A percentile compares a stretch with the other conserved stretches of the same genome.
These are phyloP conservation scores for Uropsilus gracilis DNA, from an alignment of 2,113 vertebrate genomes.

Conservation along the genomic window DNA sequence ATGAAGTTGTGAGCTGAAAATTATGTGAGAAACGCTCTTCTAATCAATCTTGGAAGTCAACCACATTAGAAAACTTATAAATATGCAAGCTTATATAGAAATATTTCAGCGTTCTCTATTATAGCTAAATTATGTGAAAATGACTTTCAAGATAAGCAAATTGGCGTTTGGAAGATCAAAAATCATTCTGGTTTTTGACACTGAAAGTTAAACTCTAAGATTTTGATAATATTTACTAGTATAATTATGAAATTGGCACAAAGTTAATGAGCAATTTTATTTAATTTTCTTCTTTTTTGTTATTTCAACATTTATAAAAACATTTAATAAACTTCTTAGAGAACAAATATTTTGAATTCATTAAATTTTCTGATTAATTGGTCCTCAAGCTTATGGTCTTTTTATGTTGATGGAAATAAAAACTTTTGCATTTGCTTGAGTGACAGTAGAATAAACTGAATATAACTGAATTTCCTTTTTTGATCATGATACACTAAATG, in stretches of 20 bases:
- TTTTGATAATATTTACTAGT: conserved; percentile 42
- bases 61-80: background rate
- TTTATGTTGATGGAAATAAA: conserved; percentile 47
- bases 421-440: background rate
- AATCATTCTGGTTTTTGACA: background rate
- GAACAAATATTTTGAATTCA: background rate
- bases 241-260: background rate
- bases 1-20: background rate
- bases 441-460: conserved; percentile 21
- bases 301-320: conserved; percentile 21
- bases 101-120: background rate
- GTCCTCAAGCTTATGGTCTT: conserved; percentile 17
- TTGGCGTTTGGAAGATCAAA: background rate
- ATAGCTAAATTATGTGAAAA: background rate
- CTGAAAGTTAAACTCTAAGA: conserved; percentile 25
- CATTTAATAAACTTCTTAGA: background rate
- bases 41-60: conserved; percentile 23
- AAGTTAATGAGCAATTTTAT: conserved; percentile 47
- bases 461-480: conserved; percentile 26
- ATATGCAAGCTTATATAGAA: background rate
- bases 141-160: background rate
- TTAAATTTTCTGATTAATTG: conserved; percentile 56
- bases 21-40: background rate
- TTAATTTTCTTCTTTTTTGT: conserved; percentile 61
- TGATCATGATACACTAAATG: conserved; percentile 30